These are phyloP conservation scores for Dendronephthya gigantea DNA, from an alignment of 64 coral and sea anemone species.

Conservation along the genomic window DNA sequence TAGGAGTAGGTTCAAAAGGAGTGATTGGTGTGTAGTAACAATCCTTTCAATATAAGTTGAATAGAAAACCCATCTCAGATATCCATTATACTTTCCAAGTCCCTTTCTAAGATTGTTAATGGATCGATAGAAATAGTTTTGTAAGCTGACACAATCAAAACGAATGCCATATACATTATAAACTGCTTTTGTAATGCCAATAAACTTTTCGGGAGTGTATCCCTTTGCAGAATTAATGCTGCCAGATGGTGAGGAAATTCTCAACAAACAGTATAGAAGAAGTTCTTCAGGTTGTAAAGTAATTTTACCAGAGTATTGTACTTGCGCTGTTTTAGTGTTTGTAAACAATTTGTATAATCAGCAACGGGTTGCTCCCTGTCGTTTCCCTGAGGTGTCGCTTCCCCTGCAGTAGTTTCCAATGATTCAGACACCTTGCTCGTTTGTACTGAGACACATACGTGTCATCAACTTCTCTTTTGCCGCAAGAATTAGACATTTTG, in stretches of 20 bases:
- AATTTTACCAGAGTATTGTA: not conserved
- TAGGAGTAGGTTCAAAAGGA: not conserved
- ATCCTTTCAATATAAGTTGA: not conserved
- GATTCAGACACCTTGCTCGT: too few relatives aligned
- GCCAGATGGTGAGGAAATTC: not conserved
- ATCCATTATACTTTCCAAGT: not conserved
- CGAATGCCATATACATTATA: too few relatives aligned
- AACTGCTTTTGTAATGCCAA: too few relatives aligned
- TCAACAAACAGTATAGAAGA: not conserved
- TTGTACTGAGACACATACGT: too few relatives aligned
- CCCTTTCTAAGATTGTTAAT: not conserved
- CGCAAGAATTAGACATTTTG: too few relatives aligned
- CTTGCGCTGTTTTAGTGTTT: not conserved
- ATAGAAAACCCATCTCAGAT: not conserved
- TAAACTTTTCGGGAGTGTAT: too few relatives aligned
- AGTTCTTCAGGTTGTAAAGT: slow-evolving; percentile 9
- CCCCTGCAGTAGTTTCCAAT: too few relatives aligned
- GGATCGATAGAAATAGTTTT: not conserved
- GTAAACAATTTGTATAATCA: not conserved
- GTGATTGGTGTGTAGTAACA: not conserved
- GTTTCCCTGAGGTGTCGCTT: not conserved
- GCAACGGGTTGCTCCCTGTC: not conserved
- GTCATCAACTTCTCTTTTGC: too few relatives aligned
- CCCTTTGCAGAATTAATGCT: not conserved
- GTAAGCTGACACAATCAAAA: too few relatives aligned